phyloP scores from a whole-genome alignment of 2,888 invertebrate species.

The Volucella zonaria region DNA sequence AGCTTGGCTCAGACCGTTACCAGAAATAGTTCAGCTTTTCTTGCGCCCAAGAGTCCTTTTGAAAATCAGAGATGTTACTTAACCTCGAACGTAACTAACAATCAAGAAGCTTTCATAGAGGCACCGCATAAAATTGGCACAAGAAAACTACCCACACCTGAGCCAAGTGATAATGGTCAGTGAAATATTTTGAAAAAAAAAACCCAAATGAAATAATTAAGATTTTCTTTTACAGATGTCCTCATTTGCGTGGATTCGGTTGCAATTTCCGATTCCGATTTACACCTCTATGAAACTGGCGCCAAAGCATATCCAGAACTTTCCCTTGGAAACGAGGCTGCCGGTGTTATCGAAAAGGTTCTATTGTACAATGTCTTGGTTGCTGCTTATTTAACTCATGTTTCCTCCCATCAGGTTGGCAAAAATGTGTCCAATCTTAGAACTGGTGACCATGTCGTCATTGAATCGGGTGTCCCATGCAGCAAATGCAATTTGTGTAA shows the following conservation, averaged over 20 bases:
- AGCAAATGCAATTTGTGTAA: constrained; percentile 92
- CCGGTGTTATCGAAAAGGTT: constrained; percentile 89
- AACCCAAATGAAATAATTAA: neutral
- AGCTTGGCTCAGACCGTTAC: neutral
- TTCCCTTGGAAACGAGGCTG: constrained; percentile 95
- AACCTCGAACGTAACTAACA: neutral
- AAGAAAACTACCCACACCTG: neutral
- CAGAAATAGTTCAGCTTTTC: neutral
- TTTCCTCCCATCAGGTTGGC: constrained; percentile 81
- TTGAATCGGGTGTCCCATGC: constrained; percentile 96
- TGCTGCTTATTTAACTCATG: neutral
- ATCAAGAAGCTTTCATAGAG: constrained; percentile 41
- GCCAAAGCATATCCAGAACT: constrained; percentile 75
- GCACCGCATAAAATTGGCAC: constrained; percentile 31
- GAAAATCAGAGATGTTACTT: neutral
- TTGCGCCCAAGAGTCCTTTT: neutral
- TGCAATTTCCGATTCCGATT: constrained; percentile 96
- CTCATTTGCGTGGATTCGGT: constrained; percentile 88
- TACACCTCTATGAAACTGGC: constrained; percentile 88
- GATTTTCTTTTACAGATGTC: constrained; percentile 85
- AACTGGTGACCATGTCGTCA: constrained; percentile 93
- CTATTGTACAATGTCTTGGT: constrained; percentile 20
- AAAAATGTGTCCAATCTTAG: constrained; percentile 86
- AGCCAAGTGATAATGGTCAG: constrained; percentile 43
- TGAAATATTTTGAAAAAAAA: neutral